Evolutionary conservation across 2,113 vertebrate species (phyloP).

Genomic region (Ammodytes dubius): DNA sequence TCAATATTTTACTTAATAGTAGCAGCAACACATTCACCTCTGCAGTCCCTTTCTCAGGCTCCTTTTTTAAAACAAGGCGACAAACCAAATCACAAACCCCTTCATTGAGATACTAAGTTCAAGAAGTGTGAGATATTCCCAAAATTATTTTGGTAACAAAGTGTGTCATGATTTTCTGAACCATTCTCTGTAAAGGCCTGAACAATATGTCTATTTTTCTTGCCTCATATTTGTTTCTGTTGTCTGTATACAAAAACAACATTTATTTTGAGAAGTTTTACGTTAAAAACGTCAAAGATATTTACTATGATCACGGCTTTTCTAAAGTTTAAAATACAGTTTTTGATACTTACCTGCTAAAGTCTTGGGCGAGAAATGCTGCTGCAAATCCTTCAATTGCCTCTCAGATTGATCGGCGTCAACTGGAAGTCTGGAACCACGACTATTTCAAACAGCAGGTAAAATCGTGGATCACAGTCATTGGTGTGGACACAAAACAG

Average conservation of each 20-base stretch:
- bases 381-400: conserved; percentile 24
- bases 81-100: neutral
- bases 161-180: neutral
- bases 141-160: neutral
- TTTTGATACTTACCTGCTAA: conserved; percentile 4
- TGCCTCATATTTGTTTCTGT: conserved; percentile 11
- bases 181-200: neutral
- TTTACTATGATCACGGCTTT: conserved; percentile 1
- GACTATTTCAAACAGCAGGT: neutral
- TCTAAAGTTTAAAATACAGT: neutral
- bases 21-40: neutral
- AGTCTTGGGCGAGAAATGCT: conserved; percentile 3
- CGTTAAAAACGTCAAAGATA: conserved; percentile 14
- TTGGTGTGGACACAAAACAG: neutral
- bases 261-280: conserved; percentile 4
- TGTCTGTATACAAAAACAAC: conserved; percentile 24
- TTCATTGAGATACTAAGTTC: neutral
- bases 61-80: conserved; percentile 6
- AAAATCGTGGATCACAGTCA: neutral
- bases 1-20: conserved; percentile 10
- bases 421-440: conserved; percentile 3
- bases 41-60: conserved; percentile 27
- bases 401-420: neutral
- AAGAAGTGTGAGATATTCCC: neutral
- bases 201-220: neutral